Percentiles rank a stretch among this genome's conserved stretches.
These are phyloP conservation scores for Hyphantria cunea DNA, from an alignment of 1,140 invertebrate genomes.

Conservation along the genomic window DNA sequence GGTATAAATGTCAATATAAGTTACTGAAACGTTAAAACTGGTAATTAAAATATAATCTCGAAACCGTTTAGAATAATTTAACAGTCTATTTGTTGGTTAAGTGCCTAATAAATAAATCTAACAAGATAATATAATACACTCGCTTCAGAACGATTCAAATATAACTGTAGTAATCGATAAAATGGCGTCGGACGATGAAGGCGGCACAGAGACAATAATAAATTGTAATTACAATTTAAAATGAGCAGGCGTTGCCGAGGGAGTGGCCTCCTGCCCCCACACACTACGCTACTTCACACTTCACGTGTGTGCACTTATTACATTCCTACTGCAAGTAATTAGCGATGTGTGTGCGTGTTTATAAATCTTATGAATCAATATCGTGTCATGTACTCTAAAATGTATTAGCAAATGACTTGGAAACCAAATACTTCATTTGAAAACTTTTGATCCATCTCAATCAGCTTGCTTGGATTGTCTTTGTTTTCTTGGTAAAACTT, in stretches of 20 bases:
- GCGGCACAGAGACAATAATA: conserved; percentile 81
- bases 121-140: conserved; percentile 2
- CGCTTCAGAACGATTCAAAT: conserved; percentile 29
- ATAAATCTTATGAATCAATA: conserved; percentile 18
- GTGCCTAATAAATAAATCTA: too few relatives aligned
- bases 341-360: conserved; percentile 27
- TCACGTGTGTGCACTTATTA: conserved; percentile 72
- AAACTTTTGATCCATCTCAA: background rate
- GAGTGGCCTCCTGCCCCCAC: conserved; percentile 69
- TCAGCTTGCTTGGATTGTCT: too few relatives aligned
- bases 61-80: too few relatives aligned
- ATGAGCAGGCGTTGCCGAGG: conserved; percentile 78
- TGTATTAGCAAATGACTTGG: too few relatives aligned
- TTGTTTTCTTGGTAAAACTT: too few relatives aligned
- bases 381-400: background rate
- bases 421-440: background rate
- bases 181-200: conserved; percentile 76
- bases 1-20: too few relatives aligned
- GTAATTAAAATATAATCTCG: too few relatives aligned
- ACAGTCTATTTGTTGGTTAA: too few relatives aligned
- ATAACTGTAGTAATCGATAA: conserved; percentile 67
- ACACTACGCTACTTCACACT: conserved; percentile 56
- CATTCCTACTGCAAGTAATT: conserved; percentile 39
- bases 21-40: too few relatives aligned
- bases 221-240: conserved; percentile 82